phyloP scores from a whole-genome alignment of 2,888 invertebrate genomes.

The Strigamia transsilvanica region DNA sequence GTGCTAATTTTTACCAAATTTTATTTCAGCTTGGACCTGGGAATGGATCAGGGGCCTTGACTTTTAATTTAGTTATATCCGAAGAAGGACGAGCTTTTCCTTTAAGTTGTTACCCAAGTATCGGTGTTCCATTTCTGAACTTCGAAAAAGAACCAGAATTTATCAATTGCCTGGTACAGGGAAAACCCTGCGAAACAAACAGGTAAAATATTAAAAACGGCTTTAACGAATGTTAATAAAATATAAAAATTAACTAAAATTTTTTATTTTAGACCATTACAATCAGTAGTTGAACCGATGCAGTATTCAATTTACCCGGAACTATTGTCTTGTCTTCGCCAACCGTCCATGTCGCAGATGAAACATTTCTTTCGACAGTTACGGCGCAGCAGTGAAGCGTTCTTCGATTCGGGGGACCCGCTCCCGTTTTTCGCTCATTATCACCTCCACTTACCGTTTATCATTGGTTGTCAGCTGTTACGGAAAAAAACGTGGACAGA shows the following conservation, averaged over 20 bases:
- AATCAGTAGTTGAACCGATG: background rate
- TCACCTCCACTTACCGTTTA: constrained; percentile 56
- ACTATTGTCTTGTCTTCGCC: background rate
- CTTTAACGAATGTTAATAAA: background rate
- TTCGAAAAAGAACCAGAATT: constrained; percentile 22
- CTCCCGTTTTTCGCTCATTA: constrained; percentile 56
- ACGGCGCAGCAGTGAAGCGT: constrained; percentile 53
- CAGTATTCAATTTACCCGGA: constrained; percentile 21
- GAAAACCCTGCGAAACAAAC: background rate
- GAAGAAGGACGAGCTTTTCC: constrained; percentile 40
- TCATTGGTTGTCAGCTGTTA: constrained; percentile 9
- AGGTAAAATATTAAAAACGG: background rate
- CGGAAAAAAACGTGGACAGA: constrained; percentile 7
- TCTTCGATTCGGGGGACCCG: constrained; percentile 55
- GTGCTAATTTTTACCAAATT: background rate
- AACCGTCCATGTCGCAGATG: constrained; percentile 17
- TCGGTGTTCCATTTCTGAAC: constrained; percentile 12
- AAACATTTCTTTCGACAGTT: constrained; percentile 51
- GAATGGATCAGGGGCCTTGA: constrained; percentile 27
- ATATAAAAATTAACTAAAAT: background rate
- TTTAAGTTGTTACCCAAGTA: constrained; percentile 9
- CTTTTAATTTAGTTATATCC: constrained; percentile 12
- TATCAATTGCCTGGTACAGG: constrained; percentile 33
- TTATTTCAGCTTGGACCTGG: constrained; percentile 27
- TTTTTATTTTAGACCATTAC: background rate